A percentile compares a stretch with the other conserved stretches of the same genome.
Conservation (phyloP, 2,888 invertebrate species). For the Drosophila nigritarsus region DNA sequence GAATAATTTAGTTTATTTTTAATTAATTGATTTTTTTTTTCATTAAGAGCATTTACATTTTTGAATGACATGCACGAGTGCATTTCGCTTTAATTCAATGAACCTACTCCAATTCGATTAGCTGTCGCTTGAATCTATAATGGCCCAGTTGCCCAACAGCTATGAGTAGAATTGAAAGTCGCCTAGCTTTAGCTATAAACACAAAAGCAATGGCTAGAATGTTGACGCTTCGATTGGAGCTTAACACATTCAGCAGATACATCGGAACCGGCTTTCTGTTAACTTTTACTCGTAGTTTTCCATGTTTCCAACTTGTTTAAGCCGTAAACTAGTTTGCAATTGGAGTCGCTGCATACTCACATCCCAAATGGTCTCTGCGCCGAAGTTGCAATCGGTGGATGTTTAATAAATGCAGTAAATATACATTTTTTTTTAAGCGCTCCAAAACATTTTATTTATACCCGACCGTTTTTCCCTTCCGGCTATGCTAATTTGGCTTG, state of each 20-base stretch:
- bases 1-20: conserved; percentile 16
- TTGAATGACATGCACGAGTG: background rate
- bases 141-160: background rate
- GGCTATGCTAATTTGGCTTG: conserved; percentile 52
- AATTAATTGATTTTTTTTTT: background rate
- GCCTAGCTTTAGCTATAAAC: background rate
- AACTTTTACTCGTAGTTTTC: conserved; percentile 33
- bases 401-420: conserved; percentile 2
- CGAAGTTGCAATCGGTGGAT: background rate
- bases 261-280: conserved; percentile 23
- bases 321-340: conserved; percentile 43
- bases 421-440: conserved; percentile 15
- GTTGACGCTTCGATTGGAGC: background rate
- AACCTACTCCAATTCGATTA: background rate
- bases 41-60: conserved; percentile 4
- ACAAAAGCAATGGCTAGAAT: conserved; percentile 7
- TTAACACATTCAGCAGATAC: background rate
- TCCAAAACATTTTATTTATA: conserved; percentile 46
- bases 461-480: conserved; percentile 39
- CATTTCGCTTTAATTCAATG: background rate
- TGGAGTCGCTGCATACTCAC: conserved; percentile 2
- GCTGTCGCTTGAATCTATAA: background rate
- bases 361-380: conserved; percentile 4
- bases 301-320: conserved; percentile 43
- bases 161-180: background rate